Evolutionary conservation across 2,113 vertebrate genomes (phyloP), one percentile per base, ranked within the genome.

Genomic region (Fregetta grallaria): DNA sequence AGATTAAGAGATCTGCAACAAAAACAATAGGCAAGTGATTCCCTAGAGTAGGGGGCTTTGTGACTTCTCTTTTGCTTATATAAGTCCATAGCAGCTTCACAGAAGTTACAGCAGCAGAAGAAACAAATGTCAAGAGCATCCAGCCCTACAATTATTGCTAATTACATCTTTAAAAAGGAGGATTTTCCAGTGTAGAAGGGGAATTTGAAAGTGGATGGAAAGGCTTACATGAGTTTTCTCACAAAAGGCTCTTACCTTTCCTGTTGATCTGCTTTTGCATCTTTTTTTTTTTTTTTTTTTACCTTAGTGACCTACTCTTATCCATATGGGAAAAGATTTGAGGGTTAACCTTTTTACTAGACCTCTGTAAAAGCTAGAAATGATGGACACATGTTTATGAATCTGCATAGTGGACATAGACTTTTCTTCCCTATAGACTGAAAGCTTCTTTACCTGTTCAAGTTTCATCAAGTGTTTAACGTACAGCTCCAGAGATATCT

Each of bases 1-100:
- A 83, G 86, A 93, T 93, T 90, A 92, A 95, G 71, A 95, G 90
- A 96, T 96, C 81, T 83, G 59, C 67, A 86, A 68, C 42, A 90
- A 95, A 95, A 95, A 79, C 71, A 96, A 94, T 11, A 90, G 77
- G 23, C n/a, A 92, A 73, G 71, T 76, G 88, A 83, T 86, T 86
- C 74, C 82, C 78, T 92, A 29, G 82, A 58, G 85, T 14, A 66
- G 65, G 53, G 58, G 30, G 20, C 29, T 93, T 88, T 94, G 67
- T 88, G n/a, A 38, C 52, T 83, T 29, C 59, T 71, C 70, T 88
- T 96, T 82, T 83, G 34, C n/a, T 70, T 88, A 45, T 25, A 3
- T 42, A 94, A 76, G 42, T 72, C 58, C 26, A 14, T 15, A 70
- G 85, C 36, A 90, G 74, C n/a, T 95, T 80, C 78, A 88, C 40